A percentile compares a stretch with the other conserved stretches of the same genome.
phyloP scores from a whole-genome alignment of 2,888 invertebrate genomes.

The Phortica okadai region DNA sequence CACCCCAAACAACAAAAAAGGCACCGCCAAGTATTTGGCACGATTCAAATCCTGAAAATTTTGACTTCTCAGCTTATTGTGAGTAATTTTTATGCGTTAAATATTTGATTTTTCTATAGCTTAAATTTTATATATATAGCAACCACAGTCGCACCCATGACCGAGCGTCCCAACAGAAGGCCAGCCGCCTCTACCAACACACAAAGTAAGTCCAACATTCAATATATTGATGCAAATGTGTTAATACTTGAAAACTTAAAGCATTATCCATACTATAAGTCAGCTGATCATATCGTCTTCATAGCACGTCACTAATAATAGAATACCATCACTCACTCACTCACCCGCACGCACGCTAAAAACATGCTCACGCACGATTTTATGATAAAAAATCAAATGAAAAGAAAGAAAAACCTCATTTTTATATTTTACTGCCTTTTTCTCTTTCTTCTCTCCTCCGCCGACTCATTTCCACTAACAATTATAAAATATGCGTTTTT shows the following conservation, averaged over 20 bases:
- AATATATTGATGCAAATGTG: background rate
- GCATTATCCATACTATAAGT: too few species aligned
- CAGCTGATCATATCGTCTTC: too few species aligned
- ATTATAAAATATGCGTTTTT: background rate
- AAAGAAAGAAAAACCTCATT: background rate
- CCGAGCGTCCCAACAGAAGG: background rate
- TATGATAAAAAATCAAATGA: background rate
- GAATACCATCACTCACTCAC: background rate
- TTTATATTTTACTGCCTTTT: background rate
- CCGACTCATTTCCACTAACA: background rate
- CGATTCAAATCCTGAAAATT: constrained; percentile 55
- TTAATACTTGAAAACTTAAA: too few species aligned
- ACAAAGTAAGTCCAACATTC: background rate
- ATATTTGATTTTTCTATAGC: background rate
- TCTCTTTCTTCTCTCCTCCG: background rate
- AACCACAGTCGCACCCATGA: background rate
- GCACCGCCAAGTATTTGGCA: constrained; percentile 55
- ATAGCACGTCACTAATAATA: background rate
- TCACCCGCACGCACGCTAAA: background rate
- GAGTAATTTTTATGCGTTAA: background rate
- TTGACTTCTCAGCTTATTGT: constrained; percentile 53
- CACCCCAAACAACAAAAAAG: constrained; percentile 1
- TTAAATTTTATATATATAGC: background rate
- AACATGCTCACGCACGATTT: background rate
- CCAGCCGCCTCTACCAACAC: background rate